Percentiles rank a stretch among this genome's conserved stretches.
These are phyloP conservation scores for Caiman crocodilus DNA, from an alignment of 2,797 vertebrate genomes.

Conservation along the genomic window DNA sequence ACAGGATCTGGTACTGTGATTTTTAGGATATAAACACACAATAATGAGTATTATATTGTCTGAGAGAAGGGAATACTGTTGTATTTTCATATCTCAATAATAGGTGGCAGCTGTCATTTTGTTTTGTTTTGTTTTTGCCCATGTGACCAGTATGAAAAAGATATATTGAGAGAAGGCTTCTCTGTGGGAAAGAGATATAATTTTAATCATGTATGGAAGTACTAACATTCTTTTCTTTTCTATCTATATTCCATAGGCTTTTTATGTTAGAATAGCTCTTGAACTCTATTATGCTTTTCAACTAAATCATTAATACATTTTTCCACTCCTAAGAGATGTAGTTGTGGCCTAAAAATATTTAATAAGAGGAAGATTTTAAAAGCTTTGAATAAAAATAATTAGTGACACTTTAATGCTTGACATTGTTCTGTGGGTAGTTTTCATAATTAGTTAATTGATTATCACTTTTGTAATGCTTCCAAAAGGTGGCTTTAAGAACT, in stretches of 20 bases:
- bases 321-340: background rate
- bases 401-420: background rate
- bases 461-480: background rate
- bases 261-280: background rate
- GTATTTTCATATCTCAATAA: background rate
- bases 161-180: background rate
- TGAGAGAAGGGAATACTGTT: accelerated
- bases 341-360: background rate
- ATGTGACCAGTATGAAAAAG: background rate
- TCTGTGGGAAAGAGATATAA: background rate
- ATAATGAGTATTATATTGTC: background rate
- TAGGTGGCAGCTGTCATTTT: background rate
- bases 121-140: background rate
- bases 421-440: background rate
- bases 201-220: background rate
- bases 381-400: background rate
- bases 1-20: background rate
- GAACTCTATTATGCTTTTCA: background rate
- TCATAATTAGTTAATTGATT: background rate
- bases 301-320: background rate
- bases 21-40: background rate
- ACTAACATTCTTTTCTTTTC: background rate
- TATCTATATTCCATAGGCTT: background rate
- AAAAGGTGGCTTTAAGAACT: background rate
- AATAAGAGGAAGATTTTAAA: accelerated